Evolutionary conservation across 92 coral and sea anemone species (phyloP), one percentile per base, ranked within the genome.

Genomic region (Epizoanthus rinbou): DNA sequence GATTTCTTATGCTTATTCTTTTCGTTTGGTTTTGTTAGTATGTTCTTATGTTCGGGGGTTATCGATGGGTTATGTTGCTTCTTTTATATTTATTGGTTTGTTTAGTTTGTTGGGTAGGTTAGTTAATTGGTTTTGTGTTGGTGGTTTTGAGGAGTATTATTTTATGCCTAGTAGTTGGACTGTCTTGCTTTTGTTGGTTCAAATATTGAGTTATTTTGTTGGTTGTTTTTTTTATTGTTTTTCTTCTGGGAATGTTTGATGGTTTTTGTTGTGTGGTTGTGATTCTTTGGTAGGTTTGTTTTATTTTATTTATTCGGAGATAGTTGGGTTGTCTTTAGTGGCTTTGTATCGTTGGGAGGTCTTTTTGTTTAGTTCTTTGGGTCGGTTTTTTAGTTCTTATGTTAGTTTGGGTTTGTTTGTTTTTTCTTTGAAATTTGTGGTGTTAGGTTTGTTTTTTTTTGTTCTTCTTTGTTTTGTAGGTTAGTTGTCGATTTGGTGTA

Each of bases 21-120:
- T 25, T 22, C 69, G 69, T 64, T 22, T 64, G 1, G 37, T 8
- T 64, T 22, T 64, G 16, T 23, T 64, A 1, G 9, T 64, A 21
- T 64, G 69, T 64, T 64, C 69, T 64, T 21, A 0, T 5, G 69
- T 64, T 64, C 69, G 69, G 5, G 69, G 69, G 21, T 64, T 64
- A 15, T 64, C 69, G 21, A 22, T 3, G 21, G 69, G 69, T 64
- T 64, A 64, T 64, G 3, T 64, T 3, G 69, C 25, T 64, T 64
- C 69, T 23, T 64, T 64, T 64, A 14, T 64, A 5, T 64, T 64
- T 64, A 15, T 64, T 22, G 31, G 8, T 22, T 5, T 64, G 3
- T 64, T 64, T 64, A 11, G 4, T 64, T 21, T 64, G 3, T 0
- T 64, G 3, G 69, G 69, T 22, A 22, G 33, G 21, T 22, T 64